Conservation (phyloP, 1,140 invertebrate genomes). For the Monomorium pharaonis region DNA sequence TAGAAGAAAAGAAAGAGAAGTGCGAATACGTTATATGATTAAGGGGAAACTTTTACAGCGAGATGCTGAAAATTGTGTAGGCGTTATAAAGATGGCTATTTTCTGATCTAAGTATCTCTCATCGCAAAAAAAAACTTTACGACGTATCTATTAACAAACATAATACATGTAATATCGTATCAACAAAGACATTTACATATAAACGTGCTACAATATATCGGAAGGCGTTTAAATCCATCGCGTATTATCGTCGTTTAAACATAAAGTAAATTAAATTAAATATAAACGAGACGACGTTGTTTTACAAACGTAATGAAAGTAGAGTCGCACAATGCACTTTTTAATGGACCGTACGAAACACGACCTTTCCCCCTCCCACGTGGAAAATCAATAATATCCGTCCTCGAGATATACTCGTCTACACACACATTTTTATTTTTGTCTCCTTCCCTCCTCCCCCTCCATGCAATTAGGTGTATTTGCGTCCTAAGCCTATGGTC, state of each 20-base stretch:
- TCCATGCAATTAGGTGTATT: not conserved
- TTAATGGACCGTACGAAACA: not conserved
- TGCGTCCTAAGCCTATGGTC: not conserved
- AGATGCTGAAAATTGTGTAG: slow-evolving; percentile 12
- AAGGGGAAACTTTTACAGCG: slow-evolving; percentile 15
- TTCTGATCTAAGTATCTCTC: not conserved
- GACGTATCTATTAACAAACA: not conserved
- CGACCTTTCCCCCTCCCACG: not conserved
- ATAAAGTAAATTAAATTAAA: too few relatives aligned
- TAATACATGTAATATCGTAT: not conserved
- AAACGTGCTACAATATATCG: not conserved
- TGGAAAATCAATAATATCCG: not conserved
- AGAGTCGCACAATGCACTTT: not conserved
- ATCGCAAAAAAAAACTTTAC: not conserved
- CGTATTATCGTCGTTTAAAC: not conserved
- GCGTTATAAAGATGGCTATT: not conserved
- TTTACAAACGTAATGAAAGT: not conserved
- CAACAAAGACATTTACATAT: not conserved
- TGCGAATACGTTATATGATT: not conserved
- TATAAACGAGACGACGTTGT: not conserved
- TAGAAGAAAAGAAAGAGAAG: slow-evolving; percentile 4
- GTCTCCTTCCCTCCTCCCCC: not conserved
- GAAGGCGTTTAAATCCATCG: not conserved
- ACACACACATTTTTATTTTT: not conserved
- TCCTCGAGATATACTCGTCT: not conserved